Evolutionary conservation across 2,888 invertebrate genomes (phyloP).

Genomic region (Himalopsyche japonica): DNA sequence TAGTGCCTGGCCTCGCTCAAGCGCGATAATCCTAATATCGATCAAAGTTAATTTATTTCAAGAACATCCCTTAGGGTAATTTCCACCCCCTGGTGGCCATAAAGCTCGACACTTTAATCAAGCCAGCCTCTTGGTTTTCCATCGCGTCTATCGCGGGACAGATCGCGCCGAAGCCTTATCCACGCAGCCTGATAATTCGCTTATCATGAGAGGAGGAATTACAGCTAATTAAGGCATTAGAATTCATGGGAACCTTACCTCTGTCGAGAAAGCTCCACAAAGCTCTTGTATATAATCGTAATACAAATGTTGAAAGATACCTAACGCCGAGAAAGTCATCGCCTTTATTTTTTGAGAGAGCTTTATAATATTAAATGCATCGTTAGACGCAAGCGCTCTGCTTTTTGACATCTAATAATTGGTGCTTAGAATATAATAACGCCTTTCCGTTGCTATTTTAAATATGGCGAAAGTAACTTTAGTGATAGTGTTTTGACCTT

Average conservation of each 20-base stretch:
- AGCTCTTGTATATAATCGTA: background rate
- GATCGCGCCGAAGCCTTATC: constrained; percentile 17
- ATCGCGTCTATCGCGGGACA: constrained; percentile 6
- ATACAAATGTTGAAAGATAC: background rate
- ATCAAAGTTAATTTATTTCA: constrained; percentile 1
- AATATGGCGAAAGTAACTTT: background rate
- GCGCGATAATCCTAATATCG: background rate
- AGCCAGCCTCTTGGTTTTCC: constrained; percentile 7
- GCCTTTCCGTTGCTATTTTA: background rate
- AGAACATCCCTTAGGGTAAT: background rate
- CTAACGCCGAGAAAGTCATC: background rate
- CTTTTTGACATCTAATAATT: background rate
- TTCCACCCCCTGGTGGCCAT: background rate
- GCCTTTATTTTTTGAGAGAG: background rate
- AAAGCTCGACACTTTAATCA: constrained; percentile 1
- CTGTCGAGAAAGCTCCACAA: background rate
- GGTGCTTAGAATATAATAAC: background rate
- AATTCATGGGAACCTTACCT: constrained; percentile 28
- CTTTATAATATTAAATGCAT: background rate
- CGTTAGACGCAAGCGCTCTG: background rate
- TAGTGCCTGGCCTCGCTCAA: background rate
- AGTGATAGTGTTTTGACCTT: background rate
- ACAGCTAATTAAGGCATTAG: constrained; percentile 41
- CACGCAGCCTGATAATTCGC: constrained; percentile 33
- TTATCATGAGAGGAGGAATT: constrained; percentile 35